These are phyloP conservation scores for Engystomops pustulosus DNA, from an alignment of 2,113 vertebrate genomes.

Conservation along the genomic window DNA sequence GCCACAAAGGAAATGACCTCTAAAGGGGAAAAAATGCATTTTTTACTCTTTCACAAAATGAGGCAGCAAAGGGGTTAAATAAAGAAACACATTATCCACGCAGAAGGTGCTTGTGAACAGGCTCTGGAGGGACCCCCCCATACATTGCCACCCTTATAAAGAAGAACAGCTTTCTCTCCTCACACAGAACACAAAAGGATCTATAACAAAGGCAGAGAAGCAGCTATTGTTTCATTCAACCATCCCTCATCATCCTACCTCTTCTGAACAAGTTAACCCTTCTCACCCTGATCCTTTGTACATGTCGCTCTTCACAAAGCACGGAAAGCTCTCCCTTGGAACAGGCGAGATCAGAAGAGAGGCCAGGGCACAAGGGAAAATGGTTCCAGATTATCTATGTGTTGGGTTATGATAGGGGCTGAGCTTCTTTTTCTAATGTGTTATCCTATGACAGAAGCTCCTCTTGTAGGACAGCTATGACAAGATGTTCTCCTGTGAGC, in stretches of 20 bases:
- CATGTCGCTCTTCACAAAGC: slow-evolving; percentile 75
- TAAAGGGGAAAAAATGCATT: not conserved
- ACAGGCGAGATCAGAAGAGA: slow-evolving; percentile 36
- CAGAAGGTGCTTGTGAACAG: slow-evolving; percentile 53
- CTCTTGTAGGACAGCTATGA: slow-evolving; percentile 52
- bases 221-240: slow-evolving; percentile 75
- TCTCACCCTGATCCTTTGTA: slow-evolving; percentile 76
- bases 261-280: slow-evolving; percentile 80
- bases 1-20: slow-evolving; percentile 37
- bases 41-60: slow-evolving; percentile 10
- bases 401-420: slow-evolving; percentile 39
- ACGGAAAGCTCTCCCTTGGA: slow-evolving; percentile 67
- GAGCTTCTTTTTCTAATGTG: slow-evolving; percentile 42
- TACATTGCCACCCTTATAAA: slow-evolving; percentile 35
- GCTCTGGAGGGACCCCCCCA: slow-evolving; percentile 29
- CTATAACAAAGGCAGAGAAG: slow-evolving; percentile 74
- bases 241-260: slow-evolving; percentile 80
- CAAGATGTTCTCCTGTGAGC: slow-evolving; percentile 29
- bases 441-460: slow-evolving; percentile 51
- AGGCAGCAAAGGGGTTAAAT: slow-evolving; percentile 50
- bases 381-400: slow-evolving; percentile 52
- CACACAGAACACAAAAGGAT: slow-evolving; percentile 78
- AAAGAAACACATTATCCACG: slow-evolving; percentile 51
- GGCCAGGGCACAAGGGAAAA: not conserved
- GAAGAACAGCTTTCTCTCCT: slow-evolving; percentile 78